Evolutionary conservation across 2,113 vertebrate genomes (phyloP), one percentile per base, ranked within the genome.

Genomic region (Phrynosoma platyrhinos): DNA sequence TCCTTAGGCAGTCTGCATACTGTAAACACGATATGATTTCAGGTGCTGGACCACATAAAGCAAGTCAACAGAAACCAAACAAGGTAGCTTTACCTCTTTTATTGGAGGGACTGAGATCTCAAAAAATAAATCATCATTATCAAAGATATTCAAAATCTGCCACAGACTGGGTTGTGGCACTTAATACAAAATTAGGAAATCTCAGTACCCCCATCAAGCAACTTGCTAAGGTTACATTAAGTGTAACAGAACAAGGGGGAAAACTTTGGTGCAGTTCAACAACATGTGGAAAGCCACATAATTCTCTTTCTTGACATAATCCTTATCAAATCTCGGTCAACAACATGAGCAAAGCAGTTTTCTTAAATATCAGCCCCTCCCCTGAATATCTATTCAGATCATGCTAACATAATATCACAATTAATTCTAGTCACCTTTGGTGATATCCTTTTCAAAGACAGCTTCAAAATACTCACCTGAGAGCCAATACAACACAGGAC

Each of bases 401-500:
- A 36, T 2, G 23, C 62, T 36, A 25, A 86, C 2, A 36, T 16
- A 53, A 53, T 14, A 42, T 4, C 21, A 42, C 25, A 64, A 74
- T 47, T 47, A 75, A 42, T 87, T 66, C 47, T 71, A 62, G 25
- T 32, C 25, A 40, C 30, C 27, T 25, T 32, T 32, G 16, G 9
- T 21, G 36, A 64, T 2, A 32, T 66, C 1, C 18, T 77, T 88
- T 91, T 90, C 79, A 9, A 78, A 84, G 21, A 25, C 80, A 86
- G 6, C 76, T 7, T 58, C 9, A 10, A 3, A n/a, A 82, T 21
- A 91, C 95, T 92, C 87, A 99, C 99, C 98, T 0, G 99, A 99
- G 1, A 99, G 97, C 98, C 98, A 99, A 75, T 98, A 99, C 0
- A 99, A 86, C n/a, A 98, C 97, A 58, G 98, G 98, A 85, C 98